Percentiles rank a stretch among this genome's conserved stretches.
These are phyloP conservation scores for Cryptoblepharus egeriae DNA, from an alignment of 2,797 vertebrate species.

Conservation along the genomic window DNA sequence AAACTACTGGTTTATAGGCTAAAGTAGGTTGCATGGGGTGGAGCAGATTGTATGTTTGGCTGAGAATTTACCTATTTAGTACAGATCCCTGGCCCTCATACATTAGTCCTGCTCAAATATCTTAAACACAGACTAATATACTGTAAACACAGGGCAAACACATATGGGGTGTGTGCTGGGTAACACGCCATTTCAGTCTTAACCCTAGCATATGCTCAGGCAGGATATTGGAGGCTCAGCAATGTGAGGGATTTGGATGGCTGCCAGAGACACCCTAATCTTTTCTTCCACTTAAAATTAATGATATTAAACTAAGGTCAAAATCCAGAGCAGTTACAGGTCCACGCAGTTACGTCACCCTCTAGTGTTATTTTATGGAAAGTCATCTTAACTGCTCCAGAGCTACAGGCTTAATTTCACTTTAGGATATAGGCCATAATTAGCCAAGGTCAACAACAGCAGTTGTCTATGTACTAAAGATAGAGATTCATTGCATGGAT, in stretches of 20 bases:
- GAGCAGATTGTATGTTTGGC: background rate
- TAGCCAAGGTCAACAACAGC: background rate
- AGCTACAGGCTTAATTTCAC: too few relatives aligned
- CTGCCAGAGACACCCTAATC: background rate
- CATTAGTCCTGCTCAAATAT: too few relatives aligned
- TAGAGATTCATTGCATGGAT: too few relatives aligned
- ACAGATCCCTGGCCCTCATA: background rate
- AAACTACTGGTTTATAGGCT: background rate
- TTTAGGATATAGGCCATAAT: too few relatives aligned
- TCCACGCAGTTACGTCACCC: too few relatives aligned
- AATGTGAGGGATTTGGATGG: background rate
- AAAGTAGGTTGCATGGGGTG: background rate
- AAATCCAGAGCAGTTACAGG: too few relatives aligned
- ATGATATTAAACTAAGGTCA: too few relatives aligned
- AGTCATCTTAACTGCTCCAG: too few relatives aligned
- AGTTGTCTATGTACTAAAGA: background rate
- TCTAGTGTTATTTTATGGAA: too few relatives aligned
- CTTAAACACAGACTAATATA: background rate
- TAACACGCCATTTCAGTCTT: background rate
- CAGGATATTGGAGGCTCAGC: background rate
- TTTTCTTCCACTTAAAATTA: too few relatives aligned
- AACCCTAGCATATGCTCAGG: background rate
- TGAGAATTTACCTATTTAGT: background rate
- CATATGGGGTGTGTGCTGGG: background rate
- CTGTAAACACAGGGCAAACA: background rate